Base-by-base conservation (phyloP, 1,140 invertebrate genomes). In the Zaprionus inermis region DNA sequence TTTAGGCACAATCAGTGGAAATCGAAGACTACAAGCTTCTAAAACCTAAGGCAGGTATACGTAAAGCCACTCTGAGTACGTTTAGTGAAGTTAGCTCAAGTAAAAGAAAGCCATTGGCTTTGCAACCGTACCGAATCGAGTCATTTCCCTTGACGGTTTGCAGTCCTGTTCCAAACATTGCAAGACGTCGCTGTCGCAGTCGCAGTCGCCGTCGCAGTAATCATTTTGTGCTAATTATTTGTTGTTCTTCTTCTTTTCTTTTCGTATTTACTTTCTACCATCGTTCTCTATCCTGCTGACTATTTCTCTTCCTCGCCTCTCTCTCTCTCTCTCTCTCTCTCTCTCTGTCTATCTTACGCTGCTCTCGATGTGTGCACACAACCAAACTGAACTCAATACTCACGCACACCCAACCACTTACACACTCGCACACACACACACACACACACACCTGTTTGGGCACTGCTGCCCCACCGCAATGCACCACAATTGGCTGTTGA, bases 401-500 rank as follows among this genome's bases (percentile, higher is more conserved):
- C 14, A 60, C 66, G 46, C 65, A 11, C 16, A 64, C 60, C 36
- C 67, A 14, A 24, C 46, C 36, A 49, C 32, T 12, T 32, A 55
- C 30, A 59, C 55, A 54, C 32, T 56, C 68, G 7, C 24, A 12
- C 59, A 16, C 49, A 49, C 46, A 58, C 55, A 24, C 67, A 61
- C 63, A 59, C 64, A 38, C 65, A 69, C 57, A 59, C 61, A 59
- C 36, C 51, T 18, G 9, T 36, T 38, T 36, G 41, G 18, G 64
- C 16, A 30, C 38, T 28, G 34, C 49, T 36, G 34, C 49, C 54
- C 67, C 57, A 72, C 20, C 61, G 68, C 72, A 75, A 63, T 75
- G 72, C 72, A 75, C 72, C 60, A 73, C 67, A 76, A 86, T 86
- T 86, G 83, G 83, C 83, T 83, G 72, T 83, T 88, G 84, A 86